Evolutionary conservation across 1,140 invertebrate species (phyloP).

Genomic region (Atta cephalotes): DNA sequence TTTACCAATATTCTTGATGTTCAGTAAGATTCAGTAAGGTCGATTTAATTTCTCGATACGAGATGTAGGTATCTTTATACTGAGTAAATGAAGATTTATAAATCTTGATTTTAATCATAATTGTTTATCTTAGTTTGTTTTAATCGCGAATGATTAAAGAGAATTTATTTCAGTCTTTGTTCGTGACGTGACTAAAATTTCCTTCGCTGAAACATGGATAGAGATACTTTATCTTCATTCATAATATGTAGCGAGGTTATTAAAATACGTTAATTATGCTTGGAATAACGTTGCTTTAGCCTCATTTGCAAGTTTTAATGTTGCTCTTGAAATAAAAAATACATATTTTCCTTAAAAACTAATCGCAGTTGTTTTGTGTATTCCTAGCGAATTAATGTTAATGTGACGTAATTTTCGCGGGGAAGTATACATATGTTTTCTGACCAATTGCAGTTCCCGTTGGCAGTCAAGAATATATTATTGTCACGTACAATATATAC

Average conservation of each 20-base stretch:
- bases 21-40: constrained; percentile 57
- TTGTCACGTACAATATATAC: constrained; percentile 34
- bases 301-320: constrained; percentile 36
- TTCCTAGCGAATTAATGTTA: constrained; percentile 10
- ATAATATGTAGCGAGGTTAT: constrained; percentile 22
- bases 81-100: not conserved
- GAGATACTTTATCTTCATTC: constrained; percentile 49
- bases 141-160: constrained; percentile 47
- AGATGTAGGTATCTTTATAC: constrained; percentile 37
- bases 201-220: constrained; percentile 9
- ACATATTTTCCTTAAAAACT: constrained; percentile 9
- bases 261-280: constrained; percentile 49
- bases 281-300: constrained; percentile 21
- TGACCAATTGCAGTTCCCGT: constrained; percentile 32
- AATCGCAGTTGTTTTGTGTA: not conserved
- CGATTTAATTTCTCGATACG: constrained; percentile 49
- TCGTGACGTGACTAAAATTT: constrained; percentile 40
- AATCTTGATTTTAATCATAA: constrained; percentile 33
- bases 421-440: constrained; percentile 6
- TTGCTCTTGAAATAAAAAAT: constrained; percentile 12
- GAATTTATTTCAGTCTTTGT: constrained; percentile 48
- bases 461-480: constrained; percentile 54
- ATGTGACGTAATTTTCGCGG: constrained; percentile 4
- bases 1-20: constrained; percentile 54
- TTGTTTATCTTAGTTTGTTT: constrained; percentile 12